These are phyloP conservation scores for Drosophila austrosaltans DNA, from an alignment of 2,888 invertebrate species.

Conservation along the genomic window DNA sequence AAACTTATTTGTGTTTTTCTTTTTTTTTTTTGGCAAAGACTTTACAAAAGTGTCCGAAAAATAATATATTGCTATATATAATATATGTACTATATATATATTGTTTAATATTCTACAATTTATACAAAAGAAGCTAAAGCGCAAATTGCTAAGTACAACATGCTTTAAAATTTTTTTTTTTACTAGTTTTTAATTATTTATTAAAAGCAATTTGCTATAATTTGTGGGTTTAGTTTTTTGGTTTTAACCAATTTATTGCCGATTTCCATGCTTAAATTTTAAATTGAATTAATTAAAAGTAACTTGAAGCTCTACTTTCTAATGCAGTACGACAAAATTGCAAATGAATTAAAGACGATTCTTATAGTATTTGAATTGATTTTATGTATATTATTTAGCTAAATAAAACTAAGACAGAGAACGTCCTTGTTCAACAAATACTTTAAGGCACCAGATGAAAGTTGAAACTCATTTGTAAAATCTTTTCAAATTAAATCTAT, in stretches of 20 bases:
- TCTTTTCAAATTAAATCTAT: too few relatives aligned
- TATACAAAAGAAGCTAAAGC: neutral
- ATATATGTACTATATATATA: too few relatives aligned
- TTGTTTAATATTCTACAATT: neutral
- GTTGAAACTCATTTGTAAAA: too few relatives aligned
- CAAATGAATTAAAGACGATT: neutral
- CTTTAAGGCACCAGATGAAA: too few relatives aligned
- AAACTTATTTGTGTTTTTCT: too few relatives aligned
- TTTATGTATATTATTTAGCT: too few relatives aligned
- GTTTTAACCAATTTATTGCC: neutral
- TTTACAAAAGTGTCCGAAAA: slow-evolving; percentile 4
- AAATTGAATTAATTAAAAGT: neutral
- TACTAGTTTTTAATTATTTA: neutral
- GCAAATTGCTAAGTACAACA: neutral
- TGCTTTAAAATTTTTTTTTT: neutral
- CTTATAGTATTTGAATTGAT: neutral
- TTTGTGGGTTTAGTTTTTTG: too few relatives aligned
- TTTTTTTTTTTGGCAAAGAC: neutral
- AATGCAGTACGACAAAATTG: neutral
- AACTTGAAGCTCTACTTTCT: neutral
- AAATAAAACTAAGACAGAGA: too few relatives aligned
- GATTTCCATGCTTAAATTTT: slow-evolving; percentile 3
- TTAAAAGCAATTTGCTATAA: neutral
- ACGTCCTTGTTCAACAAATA: too few relatives aligned
- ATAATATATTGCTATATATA: neutral